These are phyloP conservation scores for Coracias cyanogaster DNA, from an alignment of 2,797 vertebrate genomes.

Conservation along the genomic window DNA sequence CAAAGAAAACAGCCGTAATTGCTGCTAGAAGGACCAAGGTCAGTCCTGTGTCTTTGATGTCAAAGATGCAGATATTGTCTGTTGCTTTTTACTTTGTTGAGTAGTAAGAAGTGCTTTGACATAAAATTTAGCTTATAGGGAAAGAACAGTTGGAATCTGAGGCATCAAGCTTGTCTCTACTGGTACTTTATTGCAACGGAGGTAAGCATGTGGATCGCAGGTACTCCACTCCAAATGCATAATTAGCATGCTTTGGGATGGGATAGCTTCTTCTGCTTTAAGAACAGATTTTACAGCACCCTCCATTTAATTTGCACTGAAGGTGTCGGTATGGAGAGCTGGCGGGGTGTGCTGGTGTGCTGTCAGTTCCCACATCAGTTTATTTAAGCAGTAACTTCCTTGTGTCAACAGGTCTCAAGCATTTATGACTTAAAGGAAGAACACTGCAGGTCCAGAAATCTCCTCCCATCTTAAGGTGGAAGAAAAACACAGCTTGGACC, in stretches of 20 bases:
- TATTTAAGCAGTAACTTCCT: constrained; percentile 25
- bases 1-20: neutral
- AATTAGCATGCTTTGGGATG: neutral
- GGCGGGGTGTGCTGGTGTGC: neutral
- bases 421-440: constrained; percentile 14
- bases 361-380: neutral
- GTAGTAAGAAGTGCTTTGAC: neutral
- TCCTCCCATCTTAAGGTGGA: neutral
- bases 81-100: neutral
- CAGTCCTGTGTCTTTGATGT: neutral
- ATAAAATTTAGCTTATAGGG: neutral
- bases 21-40: neutral
- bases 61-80: neutral
- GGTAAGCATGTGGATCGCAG: neutral
- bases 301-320: neutral
- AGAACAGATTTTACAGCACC: neutral
- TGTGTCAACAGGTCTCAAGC: neutral
- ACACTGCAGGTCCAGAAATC: neutral
- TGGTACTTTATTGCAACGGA: neutral
- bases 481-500: neutral
- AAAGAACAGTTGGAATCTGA: neutral
- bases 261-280: neutral
- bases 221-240: neutral
- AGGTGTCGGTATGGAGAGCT: neutral
- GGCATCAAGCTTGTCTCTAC: neutral